Conservation (phyloP, 1,140 invertebrate species). For the Aleiodes sp. region DNA sequence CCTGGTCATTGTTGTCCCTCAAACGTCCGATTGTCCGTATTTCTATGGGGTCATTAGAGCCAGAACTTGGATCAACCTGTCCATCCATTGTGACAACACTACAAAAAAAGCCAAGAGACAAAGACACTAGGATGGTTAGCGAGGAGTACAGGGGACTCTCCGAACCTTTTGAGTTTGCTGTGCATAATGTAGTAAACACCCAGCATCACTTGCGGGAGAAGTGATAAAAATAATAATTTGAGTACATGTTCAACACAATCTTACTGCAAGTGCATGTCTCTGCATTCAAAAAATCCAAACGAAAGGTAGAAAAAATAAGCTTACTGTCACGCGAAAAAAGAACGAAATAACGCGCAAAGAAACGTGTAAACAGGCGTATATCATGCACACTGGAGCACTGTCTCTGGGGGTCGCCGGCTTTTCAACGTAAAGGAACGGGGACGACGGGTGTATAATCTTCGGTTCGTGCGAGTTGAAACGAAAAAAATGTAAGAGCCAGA, state of each 20-base stretch:
- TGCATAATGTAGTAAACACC: slow-evolving; percentile 20
- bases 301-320: background rate
- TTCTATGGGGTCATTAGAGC: slow-evolving; percentile 40
- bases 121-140: slow-evolving; percentile 25
- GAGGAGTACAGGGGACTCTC: background rate
- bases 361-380: slow-evolving; percentile 14
- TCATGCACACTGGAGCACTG: background rate
- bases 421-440: slow-evolving; percentile 24
- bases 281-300: background rate
- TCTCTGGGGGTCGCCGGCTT: slow-evolving; percentile 29
- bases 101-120: slow-evolving; percentile 20
- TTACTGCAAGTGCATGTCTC: too few relatives aligned
- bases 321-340: background rate
- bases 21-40: slow-evolving; percentile 37
- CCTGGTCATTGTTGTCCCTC: slow-evolving; percentile 28
- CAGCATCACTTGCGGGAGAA: background rate
- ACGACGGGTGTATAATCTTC: slow-evolving; percentile 30
- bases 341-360: slow-evolving; percentile 13
- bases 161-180: too few relatives aligned
- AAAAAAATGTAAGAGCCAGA: background rate
- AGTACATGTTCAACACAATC: too few relatives aligned
- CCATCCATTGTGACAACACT: slow-evolving; percentile 22
- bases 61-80: slow-evolving; percentile 28
- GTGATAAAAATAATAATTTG: too few relatives aligned
- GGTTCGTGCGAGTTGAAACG: slow-evolving; percentile 17